Evolutionary conservation across 2,888 invertebrate genomes (phyloP).

Genomic region (Lepeophtheirus nordmannii): DNA sequence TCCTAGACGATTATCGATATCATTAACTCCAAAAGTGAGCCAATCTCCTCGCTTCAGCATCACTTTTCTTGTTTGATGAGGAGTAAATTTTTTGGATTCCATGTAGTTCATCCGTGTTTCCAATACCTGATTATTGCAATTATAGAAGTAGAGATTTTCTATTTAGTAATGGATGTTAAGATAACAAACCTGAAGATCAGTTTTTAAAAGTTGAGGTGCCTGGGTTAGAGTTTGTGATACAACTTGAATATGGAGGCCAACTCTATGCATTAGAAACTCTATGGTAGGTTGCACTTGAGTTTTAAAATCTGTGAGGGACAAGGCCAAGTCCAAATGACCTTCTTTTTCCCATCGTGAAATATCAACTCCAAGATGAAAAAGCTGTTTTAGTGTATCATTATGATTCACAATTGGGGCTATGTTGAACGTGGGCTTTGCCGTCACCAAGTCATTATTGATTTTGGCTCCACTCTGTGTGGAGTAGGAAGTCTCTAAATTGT

Average conservation of each 20-base stretch:
- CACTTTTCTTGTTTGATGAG: not conserved
- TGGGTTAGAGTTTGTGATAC: not conserved
- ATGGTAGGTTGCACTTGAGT: slow-evolving; percentile 2
- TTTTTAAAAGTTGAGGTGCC: not conserved
- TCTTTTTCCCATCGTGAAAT: slow-evolving; percentile 3
- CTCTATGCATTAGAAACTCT: not conserved
- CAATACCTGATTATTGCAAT: not conserved
- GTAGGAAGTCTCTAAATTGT: too few species aligned
- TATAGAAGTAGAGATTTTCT: too few species aligned
- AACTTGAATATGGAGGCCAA: not conserved
- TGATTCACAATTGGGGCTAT: slow-evolving; percentile 10
- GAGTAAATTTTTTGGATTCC: not conserved
- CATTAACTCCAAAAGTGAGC: not conserved
- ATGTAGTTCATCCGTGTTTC: not conserved
- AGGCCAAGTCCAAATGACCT: slow-evolving; percentile 7
- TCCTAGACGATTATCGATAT: slow-evolving; percentile 6
- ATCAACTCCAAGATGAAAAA: slow-evolving; percentile 3
- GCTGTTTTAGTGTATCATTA: not conserved
- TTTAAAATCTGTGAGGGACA: not conserved
- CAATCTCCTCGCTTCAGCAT: not conserved
- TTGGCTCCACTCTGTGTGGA: too few species aligned
- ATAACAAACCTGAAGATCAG: not conserved
- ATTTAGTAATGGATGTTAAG: too few species aligned
- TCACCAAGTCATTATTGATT: too few species aligned
- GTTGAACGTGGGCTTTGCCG: not conserved